A percentile compares a stretch with the other conserved stretches of the same genome.
Conservation (phyloP, 53 echinoderm and acorn worm genomes). For the Mesocentrotus franciscanus region DNA sequence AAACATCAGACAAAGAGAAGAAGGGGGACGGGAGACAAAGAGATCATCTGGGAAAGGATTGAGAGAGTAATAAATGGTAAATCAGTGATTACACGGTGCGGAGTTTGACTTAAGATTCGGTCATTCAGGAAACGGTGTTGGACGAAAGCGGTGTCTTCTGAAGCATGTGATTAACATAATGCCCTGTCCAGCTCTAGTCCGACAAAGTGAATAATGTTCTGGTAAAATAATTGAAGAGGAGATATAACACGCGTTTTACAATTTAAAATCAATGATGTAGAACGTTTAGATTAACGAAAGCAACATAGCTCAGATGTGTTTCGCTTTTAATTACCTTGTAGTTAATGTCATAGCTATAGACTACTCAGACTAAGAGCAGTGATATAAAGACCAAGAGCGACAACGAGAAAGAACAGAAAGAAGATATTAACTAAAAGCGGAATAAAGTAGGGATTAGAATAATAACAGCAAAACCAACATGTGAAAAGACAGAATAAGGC, state of each 20-base stretch:
- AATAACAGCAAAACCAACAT: too few relatives aligned
- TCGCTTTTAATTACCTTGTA: too few relatives aligned
- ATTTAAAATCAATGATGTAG: not conserved
- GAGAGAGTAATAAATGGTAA: slow-evolving; percentile 7
- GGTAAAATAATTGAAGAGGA: not conserved
- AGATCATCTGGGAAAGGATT: slow-evolving; percentile 10
- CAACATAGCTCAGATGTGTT: too few relatives aligned
- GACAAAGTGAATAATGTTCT: not conserved
- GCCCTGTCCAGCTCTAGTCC: too few relatives aligned
- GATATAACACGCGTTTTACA: not conserved
- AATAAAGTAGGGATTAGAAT: too few relatives aligned
- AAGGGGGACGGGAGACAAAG: slow-evolving; percentile 8
- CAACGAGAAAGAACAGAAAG: too few relatives aligned
- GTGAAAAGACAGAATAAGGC: not conserved
- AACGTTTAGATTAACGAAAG: not conserved
- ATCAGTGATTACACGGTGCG: slow-evolving; percentile 27
- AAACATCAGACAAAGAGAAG: slow-evolving; percentile 35
- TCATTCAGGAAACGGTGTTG: not conserved
- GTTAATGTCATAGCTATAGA: too few relatives aligned
- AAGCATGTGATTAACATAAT: slow-evolving; percentile 8
- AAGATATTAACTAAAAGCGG: too few relatives aligned
- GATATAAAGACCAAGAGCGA: too few relatives aligned
- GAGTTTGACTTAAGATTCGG: slow-evolving; percentile 5
- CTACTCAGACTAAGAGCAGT: too few relatives aligned
- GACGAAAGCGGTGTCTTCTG: not conserved